Conservation (phyloP, 2,797 vertebrate species). For the Pantherophis alleghaniensis region DNA sequence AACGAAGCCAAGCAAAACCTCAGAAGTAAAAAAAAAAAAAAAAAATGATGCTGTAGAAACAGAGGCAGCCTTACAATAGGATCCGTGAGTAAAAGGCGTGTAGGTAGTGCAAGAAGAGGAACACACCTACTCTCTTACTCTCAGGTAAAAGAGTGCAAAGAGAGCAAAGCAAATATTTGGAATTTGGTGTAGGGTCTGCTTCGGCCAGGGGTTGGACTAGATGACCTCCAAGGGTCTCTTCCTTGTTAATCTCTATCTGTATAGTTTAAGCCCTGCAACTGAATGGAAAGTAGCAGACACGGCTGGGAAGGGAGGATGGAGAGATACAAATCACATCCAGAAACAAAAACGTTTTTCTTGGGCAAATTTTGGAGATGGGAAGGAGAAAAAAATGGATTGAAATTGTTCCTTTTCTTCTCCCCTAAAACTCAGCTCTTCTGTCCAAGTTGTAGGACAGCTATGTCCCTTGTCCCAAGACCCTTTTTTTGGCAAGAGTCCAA, state of each 20-base stretch:
- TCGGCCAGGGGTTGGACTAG: no score
- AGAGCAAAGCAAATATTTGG: neutral
- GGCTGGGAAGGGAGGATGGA: neutral
- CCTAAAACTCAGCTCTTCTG: neutral
- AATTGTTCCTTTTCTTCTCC: neutral
- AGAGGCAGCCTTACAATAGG: neutral
- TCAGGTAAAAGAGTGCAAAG: neutral
- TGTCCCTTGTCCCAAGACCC: neutral
- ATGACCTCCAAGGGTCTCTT: no score
- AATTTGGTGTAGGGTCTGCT: no score
- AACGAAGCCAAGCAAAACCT: neutral
- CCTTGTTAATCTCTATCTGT: no score
- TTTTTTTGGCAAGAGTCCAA: neutral
- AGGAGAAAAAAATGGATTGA: neutral
- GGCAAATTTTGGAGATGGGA: neutral
- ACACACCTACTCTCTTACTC: neutral
- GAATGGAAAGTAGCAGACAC: neutral
- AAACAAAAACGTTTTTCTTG: neutral
- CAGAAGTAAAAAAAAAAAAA: neutral
- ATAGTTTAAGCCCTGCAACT: neutral
- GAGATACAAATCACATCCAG: neutral
- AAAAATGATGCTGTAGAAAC: neutral
- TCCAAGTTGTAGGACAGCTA: neutral
- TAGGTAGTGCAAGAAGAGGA: neutral
- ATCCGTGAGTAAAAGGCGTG: neutral